These are phyloP conservation scores for Melieria picta DNA, from an alignment of 2,888 invertebrate genomes.

Conservation along the genomic window DNA sequence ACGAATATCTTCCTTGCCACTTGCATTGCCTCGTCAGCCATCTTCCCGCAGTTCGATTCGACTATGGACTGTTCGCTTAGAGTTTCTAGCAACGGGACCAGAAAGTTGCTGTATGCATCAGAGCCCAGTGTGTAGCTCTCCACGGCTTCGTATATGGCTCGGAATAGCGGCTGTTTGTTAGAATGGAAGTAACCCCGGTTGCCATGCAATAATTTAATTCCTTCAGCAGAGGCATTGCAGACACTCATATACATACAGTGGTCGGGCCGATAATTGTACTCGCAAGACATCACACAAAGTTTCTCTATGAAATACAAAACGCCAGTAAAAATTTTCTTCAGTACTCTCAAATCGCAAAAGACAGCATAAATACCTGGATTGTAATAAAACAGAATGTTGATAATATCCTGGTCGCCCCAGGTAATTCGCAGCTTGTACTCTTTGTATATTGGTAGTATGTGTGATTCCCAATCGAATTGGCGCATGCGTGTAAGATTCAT, in stretches of 20 bases:
- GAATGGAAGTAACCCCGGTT: conserved; percentile 88
- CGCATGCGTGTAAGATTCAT: conserved; percentile 96
- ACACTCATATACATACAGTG: conserved; percentile 96
- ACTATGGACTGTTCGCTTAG: conserved; percentile 69
- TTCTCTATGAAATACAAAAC: conserved; percentile 69
- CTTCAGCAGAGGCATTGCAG: conserved; percentile 72
- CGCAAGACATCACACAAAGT: conserved; percentile 82
- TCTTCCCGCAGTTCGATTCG: conserved; percentile 74
- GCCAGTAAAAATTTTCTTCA: conserved; percentile 75
- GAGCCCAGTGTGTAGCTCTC: conserved; percentile 71
- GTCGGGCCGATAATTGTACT: conserved; percentile 93
- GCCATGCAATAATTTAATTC: conserved; percentile 88
- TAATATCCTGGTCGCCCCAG: conserved; percentile 98
- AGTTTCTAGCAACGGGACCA: conserved; percentile 52
- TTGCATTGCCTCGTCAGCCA: conserved; percentile 69
- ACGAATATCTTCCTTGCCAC: conserved; percentile 64
- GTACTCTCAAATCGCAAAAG: conserved; percentile 63
- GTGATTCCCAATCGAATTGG: conserved; percentile 83
- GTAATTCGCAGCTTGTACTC: conserved; percentile 87
- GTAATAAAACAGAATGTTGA: conserved; percentile 85
- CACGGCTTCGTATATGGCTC: conserved; percentile 72
- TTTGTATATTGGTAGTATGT: conserved; percentile 84
- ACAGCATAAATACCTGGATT: conserved; percentile 70
- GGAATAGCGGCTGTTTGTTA: conserved; percentile 86
- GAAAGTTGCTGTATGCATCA: conserved; percentile 53